Percentiles rank a stretch among this genome's conserved stretches.
phyloP scores from a whole-genome alignment of 2,888 invertebrate genomes.

The Arge pagana region DNA sequence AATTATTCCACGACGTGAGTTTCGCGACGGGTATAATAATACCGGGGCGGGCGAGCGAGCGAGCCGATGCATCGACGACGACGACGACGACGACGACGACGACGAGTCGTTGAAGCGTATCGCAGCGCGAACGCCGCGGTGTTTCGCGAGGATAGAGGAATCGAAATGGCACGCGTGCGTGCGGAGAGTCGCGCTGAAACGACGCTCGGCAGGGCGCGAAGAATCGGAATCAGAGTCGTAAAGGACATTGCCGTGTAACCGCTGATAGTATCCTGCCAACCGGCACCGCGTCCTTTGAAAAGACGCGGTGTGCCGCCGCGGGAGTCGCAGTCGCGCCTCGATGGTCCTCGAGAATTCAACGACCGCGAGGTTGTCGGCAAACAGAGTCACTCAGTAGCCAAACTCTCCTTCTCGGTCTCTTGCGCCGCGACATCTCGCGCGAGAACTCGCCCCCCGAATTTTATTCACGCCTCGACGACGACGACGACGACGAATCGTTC shows the following conservation, averaged over 20 bases:
- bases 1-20: slow-evolving; percentile 54
- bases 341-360: slow-evolving; percentile 53
- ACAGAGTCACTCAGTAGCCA: slow-evolving; percentile 50
- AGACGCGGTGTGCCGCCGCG: slow-evolving; percentile 20
- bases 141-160: neutral
- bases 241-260: too few species aligned
- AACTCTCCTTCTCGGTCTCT: too few species aligned
- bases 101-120: too few species aligned
- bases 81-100: too few species aligned
- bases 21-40: slow-evolving; percentile 40
- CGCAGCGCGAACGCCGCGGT: neutral
- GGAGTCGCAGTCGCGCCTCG: slow-evolving; percentile 49
- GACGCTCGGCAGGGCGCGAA: slow-evolving; percentile 6
- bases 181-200: slow-evolving; percentile 25
- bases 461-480: too few species aligned
- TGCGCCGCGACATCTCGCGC: too few species aligned
- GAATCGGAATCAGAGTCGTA: neutral
- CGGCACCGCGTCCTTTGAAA: slow-evolving; percentile 15
- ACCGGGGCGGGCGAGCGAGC: too few species aligned
- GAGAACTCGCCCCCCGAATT: too few species aligned
- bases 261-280: too few species aligned
- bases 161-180: neutral
- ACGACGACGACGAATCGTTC: too few species aligned
- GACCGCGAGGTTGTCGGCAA: slow-evolving; percentile 53
- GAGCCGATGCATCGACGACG: too few species aligned